Conservation (phyloP, 2,888 invertebrate species). For the Zonitis immaculata region DNA sequence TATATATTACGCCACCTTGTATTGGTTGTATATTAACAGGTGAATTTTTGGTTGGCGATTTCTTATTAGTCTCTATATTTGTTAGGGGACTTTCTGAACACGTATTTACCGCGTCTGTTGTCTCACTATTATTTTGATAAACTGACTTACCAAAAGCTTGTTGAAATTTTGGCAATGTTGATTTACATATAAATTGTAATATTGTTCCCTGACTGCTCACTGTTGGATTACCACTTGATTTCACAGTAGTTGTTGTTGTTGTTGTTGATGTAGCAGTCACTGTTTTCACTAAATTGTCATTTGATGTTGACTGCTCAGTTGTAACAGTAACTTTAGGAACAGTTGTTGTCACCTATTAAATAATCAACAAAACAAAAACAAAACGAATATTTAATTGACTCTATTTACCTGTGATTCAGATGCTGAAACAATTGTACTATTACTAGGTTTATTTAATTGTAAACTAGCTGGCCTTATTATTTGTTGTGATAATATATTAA, state of each 20-base stretch:
- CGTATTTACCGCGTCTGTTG: slow-evolving; percentile 24
- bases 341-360: neutral
- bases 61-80: slow-evolving; percentile 30
- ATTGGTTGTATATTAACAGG: slow-evolving; percentile 57
- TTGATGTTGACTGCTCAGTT: slow-evolving; percentile 23
- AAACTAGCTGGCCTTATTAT: slow-evolving; percentile 38
- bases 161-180: slow-evolving; percentile 67
- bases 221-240: slow-evolving; percentile 29
- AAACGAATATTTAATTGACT: neutral
- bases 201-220: slow-evolving; percentile 41
- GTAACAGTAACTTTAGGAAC: slow-evolving; percentile 12
- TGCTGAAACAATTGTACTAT: neutral
- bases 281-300: slow-evolving; percentile 12
- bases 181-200: slow-evolving; percentile 61
- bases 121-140: slow-evolving; percentile 48
- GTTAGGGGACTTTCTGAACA: slow-evolving; percentile 22
- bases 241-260: slow-evolving; percentile 24
- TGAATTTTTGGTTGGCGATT: slow-evolving; percentile 53
- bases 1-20: slow-evolving; percentile 67
- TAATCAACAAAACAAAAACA: neutral
- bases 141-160: slow-evolving; percentile 74
- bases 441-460: slow-evolving; percentile 10
- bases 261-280: slow-evolving; percentile 25
- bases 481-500: slow-evolving; percentile 47
- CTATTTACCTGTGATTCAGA: slow-evolving; percentile 34